Conservation (phyloP, 2,888 invertebrate species). For the Augochlorella aurata region DNA sequence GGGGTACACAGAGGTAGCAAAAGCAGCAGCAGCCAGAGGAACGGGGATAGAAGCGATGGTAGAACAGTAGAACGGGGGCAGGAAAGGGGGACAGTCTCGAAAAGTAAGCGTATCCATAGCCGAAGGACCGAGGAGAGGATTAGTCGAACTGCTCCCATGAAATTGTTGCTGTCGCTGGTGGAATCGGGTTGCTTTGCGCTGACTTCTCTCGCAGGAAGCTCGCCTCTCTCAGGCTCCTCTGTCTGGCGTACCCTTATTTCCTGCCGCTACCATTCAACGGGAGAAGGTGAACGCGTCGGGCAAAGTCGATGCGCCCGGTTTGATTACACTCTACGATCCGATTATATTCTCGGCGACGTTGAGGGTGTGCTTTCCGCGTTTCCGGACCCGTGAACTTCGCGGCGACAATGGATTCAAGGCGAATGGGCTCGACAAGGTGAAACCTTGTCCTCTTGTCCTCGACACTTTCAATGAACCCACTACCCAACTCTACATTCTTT, state of each 20-base stretch:
- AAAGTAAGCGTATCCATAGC: conserved; percentile 44
- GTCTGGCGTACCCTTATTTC: conserved; percentile 57
- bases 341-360: conserved; percentile 47
- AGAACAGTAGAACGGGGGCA: neutral
- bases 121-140: conserved; percentile 51
- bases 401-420: neutral
- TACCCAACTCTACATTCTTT: neutral
- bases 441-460: neutral
- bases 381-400: conserved; percentile 19
- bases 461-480: neutral
- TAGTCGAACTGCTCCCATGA: conserved; percentile 57
- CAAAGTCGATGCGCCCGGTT: conserved; percentile 61
- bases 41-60: too few relatives aligned
- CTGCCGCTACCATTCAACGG: conserved; percentile 50
- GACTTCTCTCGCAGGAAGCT: conserved; percentile 51
- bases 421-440: neutral
- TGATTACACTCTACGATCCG: conserved; percentile 64
- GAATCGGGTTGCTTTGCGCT: conserved; percentile 43
- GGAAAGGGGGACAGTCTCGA: conserved; percentile 1
- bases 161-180: conserved; percentile 44
- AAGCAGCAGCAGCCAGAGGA: too few relatives aligned
- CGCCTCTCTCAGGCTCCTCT: conserved; percentile 28
- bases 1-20: neutral
- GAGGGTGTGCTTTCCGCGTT: conserved; percentile 36
- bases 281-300: conserved; percentile 29